Evolutionary conservation across 2,888 invertebrate genomes (phyloP).

Genomic region (Malthinus flaveolus): DNA sequence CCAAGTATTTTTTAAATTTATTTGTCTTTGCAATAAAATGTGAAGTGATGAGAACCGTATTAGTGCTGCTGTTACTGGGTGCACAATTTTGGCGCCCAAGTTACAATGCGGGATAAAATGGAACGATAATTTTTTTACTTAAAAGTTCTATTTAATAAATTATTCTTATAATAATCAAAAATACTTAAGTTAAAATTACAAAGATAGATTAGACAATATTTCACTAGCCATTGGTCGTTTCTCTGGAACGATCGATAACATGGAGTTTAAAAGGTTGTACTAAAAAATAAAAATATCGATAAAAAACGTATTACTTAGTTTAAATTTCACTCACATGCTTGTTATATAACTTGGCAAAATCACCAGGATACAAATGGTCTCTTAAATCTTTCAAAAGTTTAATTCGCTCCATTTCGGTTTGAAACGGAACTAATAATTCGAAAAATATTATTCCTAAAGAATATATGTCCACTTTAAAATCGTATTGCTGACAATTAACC

Average conservation of each 20-base stretch:
- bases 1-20: too few species aligned
- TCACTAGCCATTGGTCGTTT: constrained; percentile 77
- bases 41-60: too few species aligned
- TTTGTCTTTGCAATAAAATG: too few species aligned
- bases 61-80: too few species aligned
- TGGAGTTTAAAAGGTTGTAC: constrained; percentile 72
- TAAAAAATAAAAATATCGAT: constrained; percentile 49
- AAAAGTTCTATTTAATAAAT: too few species aligned
- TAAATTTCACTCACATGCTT: constrained; percentile 63
- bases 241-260: constrained; percentile 75
- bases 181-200: too few species aligned
- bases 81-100: too few species aligned
- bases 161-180: too few species aligned
- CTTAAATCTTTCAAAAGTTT: constrained; percentile 67
- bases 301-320: background rate
- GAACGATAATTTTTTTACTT: too few species aligned
- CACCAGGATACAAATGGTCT: constrained; percentile 67
- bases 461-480: constrained; percentile 93
- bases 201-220: constrained; percentile 48
- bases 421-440: constrained; percentile 88
- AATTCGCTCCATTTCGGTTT: constrained; percentile 88
- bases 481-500: constrained; percentile 71
- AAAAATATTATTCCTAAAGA: constrained; percentile 92
- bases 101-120: too few species aligned
- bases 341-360: constrained; percentile 67